Percentiles rank a stretch among this genome's conserved stretches.
phyloP scores from a whole-genome alignment of 2,113 vertebrate species.

The Urocolius indicus region DNA sequence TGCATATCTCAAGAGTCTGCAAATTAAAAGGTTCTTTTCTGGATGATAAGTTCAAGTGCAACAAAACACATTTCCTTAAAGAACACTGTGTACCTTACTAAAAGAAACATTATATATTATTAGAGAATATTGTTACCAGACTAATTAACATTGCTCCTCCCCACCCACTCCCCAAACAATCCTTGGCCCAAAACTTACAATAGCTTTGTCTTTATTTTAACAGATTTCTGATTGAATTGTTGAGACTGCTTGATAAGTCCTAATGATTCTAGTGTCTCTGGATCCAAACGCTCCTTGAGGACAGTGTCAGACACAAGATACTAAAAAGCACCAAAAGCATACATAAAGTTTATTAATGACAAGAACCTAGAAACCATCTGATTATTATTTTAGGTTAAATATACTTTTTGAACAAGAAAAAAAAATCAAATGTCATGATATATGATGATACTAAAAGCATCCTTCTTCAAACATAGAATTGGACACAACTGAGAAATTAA shows the following conservation, averaged over 20 bases:
- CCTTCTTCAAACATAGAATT: neutral
- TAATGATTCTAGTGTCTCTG: constrained; percentile 95
- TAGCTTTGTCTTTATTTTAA: constrained; percentile 99
- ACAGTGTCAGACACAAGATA: constrained; percentile 93
- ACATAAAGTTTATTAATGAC: neutral
- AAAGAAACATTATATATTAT: neutral
- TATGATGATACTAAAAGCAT: neutral
- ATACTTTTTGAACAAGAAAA: neutral
- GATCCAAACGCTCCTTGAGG: constrained; percentile 95
- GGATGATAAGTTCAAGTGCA: neutral
- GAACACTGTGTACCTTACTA: neutral
- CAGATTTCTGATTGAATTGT: constrained; percentile 99
- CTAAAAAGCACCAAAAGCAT: constrained; percentile 70
- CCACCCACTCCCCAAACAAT: neutral
- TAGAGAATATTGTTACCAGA: neutral
- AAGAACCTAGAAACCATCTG: neutral
- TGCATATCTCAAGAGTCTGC: neutral
- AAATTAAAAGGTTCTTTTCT: neutral
- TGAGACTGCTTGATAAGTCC: constrained; percentile 98
- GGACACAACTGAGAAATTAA: neutral
- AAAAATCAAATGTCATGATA: neutral
- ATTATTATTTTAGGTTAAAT: neutral
- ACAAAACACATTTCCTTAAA: neutral
- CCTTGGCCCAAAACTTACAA: constrained; percentile 86
- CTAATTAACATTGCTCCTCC: neutral